A percentile compares a stretch with the other conserved stretches of the same genome.
These are phyloP conservation scores for Megamerina dolium DNA, from an alignment of 2,888 invertebrate genomes.

Conservation along the genomic window DNA sequence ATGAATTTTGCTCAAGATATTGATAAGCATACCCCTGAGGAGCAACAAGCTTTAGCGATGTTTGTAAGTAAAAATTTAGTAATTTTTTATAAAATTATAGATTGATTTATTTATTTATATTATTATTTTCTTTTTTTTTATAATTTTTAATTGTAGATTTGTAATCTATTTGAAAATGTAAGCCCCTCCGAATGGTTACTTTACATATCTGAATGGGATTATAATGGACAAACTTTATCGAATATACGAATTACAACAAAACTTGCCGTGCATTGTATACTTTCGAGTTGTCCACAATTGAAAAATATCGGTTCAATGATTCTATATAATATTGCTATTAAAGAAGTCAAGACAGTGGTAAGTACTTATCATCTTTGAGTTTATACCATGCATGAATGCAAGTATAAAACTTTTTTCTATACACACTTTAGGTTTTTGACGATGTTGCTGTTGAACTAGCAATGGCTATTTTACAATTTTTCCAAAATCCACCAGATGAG, in stretches of 20 bases:
- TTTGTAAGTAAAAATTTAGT: slow-evolving; percentile 58
- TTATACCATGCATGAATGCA: too few species aligned
- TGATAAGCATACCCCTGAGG: slow-evolving; percentile 65
- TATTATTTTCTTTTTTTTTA: background rate
- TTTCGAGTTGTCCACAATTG: slow-evolving; percentile 64
- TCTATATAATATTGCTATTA: slow-evolving; percentile 85
- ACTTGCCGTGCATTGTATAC: slow-evolving; percentile 78
- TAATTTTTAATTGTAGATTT: too few species aligned
- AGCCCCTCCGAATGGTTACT: slow-evolving; percentile 88
- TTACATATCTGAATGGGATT: slow-evolving; percentile 89
- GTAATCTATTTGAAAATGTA: slow-evolving; percentile 83
- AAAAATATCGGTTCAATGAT: slow-evolving; percentile 81
- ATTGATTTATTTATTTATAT: background rate
- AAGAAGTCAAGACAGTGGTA: slow-evolving; percentile 97
- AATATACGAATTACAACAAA: slow-evolving; percentile 88
- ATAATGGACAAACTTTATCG: slow-evolving; percentile 68
- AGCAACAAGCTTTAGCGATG: slow-evolving; percentile 73
- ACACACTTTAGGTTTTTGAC: slow-evolving; percentile 71
- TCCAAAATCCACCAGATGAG: slow-evolving; percentile 72
- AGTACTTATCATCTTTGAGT: too few species aligned
- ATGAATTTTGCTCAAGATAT: slow-evolving; percentile 82
- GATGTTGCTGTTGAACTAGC: slow-evolving; percentile 87
- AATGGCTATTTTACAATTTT: slow-evolving; percentile 85
- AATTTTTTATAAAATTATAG: background rate
- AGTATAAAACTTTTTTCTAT: background rate